Evolutionary conservation across 2,888 invertebrate species (phyloP).

Genomic region (Oligia latruncula): DNA sequence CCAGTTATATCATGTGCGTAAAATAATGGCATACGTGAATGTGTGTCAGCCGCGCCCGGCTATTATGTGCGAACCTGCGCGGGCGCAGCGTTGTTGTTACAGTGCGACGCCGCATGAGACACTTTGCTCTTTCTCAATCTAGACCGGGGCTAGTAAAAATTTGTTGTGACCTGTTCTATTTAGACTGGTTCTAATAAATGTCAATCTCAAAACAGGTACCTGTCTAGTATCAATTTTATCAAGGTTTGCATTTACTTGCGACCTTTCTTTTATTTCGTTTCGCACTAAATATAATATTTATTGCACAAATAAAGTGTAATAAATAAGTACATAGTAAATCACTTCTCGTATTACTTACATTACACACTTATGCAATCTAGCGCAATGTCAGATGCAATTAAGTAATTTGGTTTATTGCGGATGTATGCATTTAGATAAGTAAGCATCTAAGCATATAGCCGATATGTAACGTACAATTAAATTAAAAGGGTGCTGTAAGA

Average conservation of each 20-base stretch:
- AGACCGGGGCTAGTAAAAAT: slow-evolving; percentile 71
- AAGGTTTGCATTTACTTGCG: slow-evolving; percentile 56
- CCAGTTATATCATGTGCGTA: slow-evolving; percentile 59
- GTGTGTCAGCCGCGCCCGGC: slow-evolving; percentile 75
- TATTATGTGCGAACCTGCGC: slow-evolving; percentile 66
- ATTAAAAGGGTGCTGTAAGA: not conserved
- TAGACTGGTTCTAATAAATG: slow-evolving; percentile 66
- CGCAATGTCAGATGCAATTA: slow-evolving; percentile 48
- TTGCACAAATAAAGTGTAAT: slow-evolving; percentile 24
- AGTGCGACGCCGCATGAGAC: slow-evolving; percentile 29
- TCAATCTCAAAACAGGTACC: slow-evolving; percentile 56
- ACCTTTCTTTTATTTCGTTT: slow-evolving; percentile 58
- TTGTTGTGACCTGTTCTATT: slow-evolving; percentile 64
- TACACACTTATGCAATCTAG: slow-evolving; percentile 25
- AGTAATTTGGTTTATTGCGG: slow-evolving; percentile 38
- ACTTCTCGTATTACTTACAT: not conserved
- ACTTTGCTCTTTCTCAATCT: slow-evolving; percentile 70
- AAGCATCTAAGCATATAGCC: slow-evolving; percentile 1
- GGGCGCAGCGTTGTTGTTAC: slow-evolving; percentile 44
- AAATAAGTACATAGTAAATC: slow-evolving; percentile 2
- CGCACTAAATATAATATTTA: slow-evolving; percentile 13
- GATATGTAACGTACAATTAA: slow-evolving; percentile 9
- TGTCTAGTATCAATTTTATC: slow-evolving; percentile 45
- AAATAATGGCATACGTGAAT: slow-evolving; percentile 71
- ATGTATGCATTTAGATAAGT: slow-evolving; percentile 25